A percentile compares a stretch with the other conserved stretches of the same genome.
Conservation (phyloP, 1,140 invertebrate species). For the Leptopilina boulardi region DNA sequence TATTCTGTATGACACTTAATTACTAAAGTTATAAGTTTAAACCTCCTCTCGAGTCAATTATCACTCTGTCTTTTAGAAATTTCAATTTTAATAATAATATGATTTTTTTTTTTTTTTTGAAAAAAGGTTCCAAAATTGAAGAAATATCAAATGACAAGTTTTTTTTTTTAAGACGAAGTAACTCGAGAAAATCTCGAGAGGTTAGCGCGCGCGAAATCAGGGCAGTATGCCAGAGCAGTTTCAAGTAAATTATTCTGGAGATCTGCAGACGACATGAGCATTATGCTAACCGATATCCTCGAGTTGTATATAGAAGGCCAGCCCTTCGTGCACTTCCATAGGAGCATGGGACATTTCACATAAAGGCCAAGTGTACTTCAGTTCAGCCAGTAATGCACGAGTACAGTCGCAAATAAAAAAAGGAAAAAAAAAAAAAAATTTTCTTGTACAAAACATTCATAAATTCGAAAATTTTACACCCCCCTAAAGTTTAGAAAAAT, state of each 20-base stretch:
- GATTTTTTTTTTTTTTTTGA: not conserved
- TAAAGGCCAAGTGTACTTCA: constrained; percentile 8
- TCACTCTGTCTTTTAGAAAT: not conserved
- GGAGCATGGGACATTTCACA: constrained; percentile 18
- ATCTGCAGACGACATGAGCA: constrained; percentile 17
- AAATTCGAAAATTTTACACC: no score
- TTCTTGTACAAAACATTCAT: not conserved
- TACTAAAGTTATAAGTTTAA: constrained; percentile 14
- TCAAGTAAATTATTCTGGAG: constrained; percentile 22
- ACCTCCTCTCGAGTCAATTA: not conserved
- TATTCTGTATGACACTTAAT: constrained; percentile 4
- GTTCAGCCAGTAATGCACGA: not conserved
- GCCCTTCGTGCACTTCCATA: constrained; percentile 17
- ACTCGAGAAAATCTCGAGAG: not conserved
- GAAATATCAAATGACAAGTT: no score
- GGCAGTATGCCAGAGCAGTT: not conserved
- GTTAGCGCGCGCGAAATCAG: not conserved
- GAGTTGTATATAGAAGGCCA: constrained; percentile 4
- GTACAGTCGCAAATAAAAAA: not conserved
- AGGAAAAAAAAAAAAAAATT: no score
- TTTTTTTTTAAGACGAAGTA: constrained; percentile 1
- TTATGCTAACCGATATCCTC: constrained; percentile 27
- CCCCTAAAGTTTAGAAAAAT: no score
- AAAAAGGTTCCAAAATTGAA: not conserved
- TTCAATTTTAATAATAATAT: not conserved